Conservation (phyloP, 2,113 vertebrate genomes). For the Anolis sagrei region DNA sequence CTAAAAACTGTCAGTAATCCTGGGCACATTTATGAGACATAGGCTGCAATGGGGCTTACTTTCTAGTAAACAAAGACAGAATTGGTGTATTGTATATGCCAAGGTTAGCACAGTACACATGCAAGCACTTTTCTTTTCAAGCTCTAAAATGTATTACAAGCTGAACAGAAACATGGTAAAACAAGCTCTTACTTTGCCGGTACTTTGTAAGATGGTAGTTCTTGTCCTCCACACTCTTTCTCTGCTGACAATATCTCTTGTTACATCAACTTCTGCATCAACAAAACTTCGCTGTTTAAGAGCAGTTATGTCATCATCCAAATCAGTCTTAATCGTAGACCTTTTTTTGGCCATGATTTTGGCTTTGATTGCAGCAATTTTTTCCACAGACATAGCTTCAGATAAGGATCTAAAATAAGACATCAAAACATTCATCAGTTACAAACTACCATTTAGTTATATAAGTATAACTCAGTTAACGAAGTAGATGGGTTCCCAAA, state of each 20-base stretch:
- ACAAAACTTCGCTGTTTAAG: constrained; percentile 98
- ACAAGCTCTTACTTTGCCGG: constrained; percentile 87
- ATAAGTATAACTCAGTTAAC: not conserved
- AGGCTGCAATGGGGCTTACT: not conserved
- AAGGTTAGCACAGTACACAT: not conserved
- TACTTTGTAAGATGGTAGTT: constrained; percentile 98
- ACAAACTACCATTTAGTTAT: constrained; percentile 12
- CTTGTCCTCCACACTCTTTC: constrained; percentile 97
- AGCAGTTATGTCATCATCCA: constrained; percentile 95
- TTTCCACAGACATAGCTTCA: constrained; percentile 99
- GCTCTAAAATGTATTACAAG: not conserved
- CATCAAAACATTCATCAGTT: constrained; percentile 21
- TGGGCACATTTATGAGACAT: not conserved
- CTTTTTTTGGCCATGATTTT: constrained; percentile 99
- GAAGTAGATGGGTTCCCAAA: too few relatives aligned
- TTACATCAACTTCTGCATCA: constrained; percentile 97
- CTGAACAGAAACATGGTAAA: not conserved
- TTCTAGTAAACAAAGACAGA: not conserved
- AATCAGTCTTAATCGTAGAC: constrained; percentile 97
- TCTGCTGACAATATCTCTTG: constrained; percentile 96
- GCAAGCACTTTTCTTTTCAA: not conserved
- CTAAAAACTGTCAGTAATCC: not conserved
- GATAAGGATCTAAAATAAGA: constrained; percentile 89
- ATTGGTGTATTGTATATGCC: not conserved
- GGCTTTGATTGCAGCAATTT: constrained; percentile 99